phyloP scores from a whole-genome alignment of 92 coral and sea anemone genomes.

The Zoanthus sansibaricus region DNA sequence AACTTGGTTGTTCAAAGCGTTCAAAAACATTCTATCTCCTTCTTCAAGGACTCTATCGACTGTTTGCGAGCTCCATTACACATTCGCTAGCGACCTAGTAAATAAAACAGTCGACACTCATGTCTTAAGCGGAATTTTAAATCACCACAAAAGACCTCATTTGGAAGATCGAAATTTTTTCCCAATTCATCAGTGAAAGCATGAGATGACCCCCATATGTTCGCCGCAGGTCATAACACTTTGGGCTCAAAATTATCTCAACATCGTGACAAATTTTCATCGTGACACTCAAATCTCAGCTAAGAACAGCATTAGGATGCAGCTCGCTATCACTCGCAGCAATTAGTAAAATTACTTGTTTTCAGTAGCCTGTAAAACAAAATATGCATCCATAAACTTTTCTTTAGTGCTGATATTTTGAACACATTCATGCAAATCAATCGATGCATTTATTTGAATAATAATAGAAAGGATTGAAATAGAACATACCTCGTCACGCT shows the following conservation, averaged over 20 bases:
- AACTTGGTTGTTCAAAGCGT: conserved; percentile 38
- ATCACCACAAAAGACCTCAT: not conserved
- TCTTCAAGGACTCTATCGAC: conserved; percentile 21
- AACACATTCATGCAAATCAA: too few species aligned
- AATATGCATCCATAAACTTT: too few species aligned
- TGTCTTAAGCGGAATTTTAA: conserved; percentile 22
- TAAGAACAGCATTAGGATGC: conserved; percentile 27
- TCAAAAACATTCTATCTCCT: conserved; percentile 36
- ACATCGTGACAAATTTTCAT: conserved; percentile 13
- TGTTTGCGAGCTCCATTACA: conserved; percentile 34
- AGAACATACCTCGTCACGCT: too few species aligned
- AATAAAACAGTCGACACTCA: conserved; percentile 20
- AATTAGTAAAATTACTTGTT: too few species aligned
- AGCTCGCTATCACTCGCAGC: not conserved
- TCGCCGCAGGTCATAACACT: not conserved
- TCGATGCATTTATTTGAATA: too few species aligned
- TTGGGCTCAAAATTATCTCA: not conserved
- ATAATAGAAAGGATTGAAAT: too few species aligned
- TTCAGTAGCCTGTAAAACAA: too few species aligned
- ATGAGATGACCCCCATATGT: too few species aligned
- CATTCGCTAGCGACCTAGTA: conserved; percentile 10
- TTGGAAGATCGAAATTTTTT: too few species aligned
- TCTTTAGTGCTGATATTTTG: too few species aligned
- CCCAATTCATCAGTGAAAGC: too few species aligned
- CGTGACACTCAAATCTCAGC: conserved; percentile 17